phyloP scores from a whole-genome alignment of 2,113 vertebrate species.

The Podarcis muralis region DNA sequence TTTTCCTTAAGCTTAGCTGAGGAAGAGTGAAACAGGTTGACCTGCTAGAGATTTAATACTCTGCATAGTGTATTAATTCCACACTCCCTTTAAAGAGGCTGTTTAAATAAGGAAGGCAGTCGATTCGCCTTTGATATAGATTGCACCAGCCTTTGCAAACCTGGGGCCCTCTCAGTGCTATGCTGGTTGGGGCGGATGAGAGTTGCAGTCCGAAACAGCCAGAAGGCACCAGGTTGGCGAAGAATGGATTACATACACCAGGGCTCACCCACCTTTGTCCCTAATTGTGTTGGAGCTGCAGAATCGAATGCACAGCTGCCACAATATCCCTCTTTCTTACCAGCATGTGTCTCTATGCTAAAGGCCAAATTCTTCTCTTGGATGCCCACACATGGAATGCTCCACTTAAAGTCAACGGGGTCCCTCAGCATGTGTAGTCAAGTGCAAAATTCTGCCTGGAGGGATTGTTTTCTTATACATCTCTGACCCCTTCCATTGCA shows the following conservation, averaged over 20 bases:
- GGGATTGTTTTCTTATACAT: constrained; percentile 1
- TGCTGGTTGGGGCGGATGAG: no score
- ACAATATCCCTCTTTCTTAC: not conserved
- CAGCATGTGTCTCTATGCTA: not conserved
- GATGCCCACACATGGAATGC: not conserved
- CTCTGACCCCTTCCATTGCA: not conserved
- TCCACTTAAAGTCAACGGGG: constrained; percentile 12
- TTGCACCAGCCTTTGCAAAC: no score
- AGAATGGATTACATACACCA: not conserved
- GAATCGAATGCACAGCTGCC: constrained; percentile 37
- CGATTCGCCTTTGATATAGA: not conserved
- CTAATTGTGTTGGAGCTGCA: not conserved
- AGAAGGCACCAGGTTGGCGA: no score
- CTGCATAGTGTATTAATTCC: constrained; percentile 14
- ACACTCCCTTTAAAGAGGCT: constrained; percentile 27
- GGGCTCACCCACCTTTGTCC: not conserved
- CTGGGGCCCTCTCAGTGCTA: no score
- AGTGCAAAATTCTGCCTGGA: not conserved
- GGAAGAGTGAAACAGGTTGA: not conserved
- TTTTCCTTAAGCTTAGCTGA: not conserved
- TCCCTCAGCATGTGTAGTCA: not conserved
- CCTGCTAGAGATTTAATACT: constrained; percentile 28
- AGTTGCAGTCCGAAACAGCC: not conserved
- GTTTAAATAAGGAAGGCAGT: constrained; percentile 43
- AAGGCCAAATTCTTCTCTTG: constrained; percentile 21